Evolutionary conservation across 2,113 vertebrate genomes (phyloP).

Genomic region (Muntiacus muntjak): DNA sequence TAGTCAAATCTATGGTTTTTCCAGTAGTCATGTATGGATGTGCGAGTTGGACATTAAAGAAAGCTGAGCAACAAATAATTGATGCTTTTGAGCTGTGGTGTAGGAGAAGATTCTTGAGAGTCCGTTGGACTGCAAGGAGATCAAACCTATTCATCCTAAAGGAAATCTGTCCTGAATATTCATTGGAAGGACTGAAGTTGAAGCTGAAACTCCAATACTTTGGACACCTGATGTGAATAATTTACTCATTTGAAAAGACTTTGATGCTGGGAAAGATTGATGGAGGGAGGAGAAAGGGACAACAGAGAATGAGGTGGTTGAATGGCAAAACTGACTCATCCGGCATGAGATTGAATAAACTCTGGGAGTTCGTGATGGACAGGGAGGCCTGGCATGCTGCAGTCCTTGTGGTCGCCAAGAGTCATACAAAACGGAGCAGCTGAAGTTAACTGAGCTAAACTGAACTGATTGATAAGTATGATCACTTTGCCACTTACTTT

Average conservation of each 20-base stretch:
- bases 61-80: background rate
- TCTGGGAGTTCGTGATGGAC: background rate
- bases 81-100: background rate
- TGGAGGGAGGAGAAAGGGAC: background rate
- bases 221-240: accelerated
- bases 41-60: background rate
- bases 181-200: background rate
- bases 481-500: background rate
- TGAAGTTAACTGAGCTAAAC: background rate
- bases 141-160: background rate
- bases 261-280: background rate
- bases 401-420: background rate
- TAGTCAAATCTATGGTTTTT: background rate
- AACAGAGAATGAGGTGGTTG: background rate
- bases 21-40: background rate
- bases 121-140: background rate
- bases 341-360: background rate
- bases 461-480: background rate
- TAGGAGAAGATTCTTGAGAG: background rate
- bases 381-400: background rate
- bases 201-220: background rate
- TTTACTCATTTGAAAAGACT: background rate
- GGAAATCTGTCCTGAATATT: background rate
- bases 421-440: background rate
- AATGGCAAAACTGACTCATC: background rate